These are phyloP conservation scores for Galaxias olidus DNA, from an alignment of 2,797 vertebrate genomes.

Conservation along the genomic window DNA sequence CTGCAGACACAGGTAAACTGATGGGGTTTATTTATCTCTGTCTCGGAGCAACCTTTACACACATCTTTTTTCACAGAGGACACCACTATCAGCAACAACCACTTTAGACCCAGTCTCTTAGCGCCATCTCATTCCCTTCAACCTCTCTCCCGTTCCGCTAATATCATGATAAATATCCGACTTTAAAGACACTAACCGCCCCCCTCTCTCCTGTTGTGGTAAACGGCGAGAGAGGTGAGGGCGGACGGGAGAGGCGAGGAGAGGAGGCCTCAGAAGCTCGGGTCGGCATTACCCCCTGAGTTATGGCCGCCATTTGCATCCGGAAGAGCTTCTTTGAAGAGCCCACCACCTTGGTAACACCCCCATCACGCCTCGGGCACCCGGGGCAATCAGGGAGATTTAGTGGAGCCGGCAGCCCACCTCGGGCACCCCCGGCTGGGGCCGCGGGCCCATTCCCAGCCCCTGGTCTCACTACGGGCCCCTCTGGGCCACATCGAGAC, in stretches of 20 bases:
- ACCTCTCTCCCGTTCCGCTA: slow-evolving; percentile 15
- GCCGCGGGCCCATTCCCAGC: slow-evolving; percentile 69
- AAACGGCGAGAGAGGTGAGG: slow-evolving; percentile 85
- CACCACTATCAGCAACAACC: not conserved
- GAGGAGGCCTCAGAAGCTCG: slow-evolving; percentile 80
- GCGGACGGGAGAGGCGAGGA: slow-evolving; percentile 49
- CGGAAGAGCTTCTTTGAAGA: slow-evolving; percentile 91
- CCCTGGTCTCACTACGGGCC: slow-evolving; percentile 74
- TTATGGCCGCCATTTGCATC: slow-evolving; percentile 95
- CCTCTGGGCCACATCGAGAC: slow-evolving; percentile 80
- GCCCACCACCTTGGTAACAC: slow-evolving; percentile 82
- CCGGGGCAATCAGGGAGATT: slow-evolving; percentile 82
- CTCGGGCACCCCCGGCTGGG: slow-evolving; percentile 66
- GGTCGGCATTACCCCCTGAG: slow-evolving; percentile 93
- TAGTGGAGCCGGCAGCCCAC: slow-evolving; percentile 75
- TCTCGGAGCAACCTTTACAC: too few species aligned
- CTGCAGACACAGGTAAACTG: too few species aligned
- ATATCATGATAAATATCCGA: slow-evolving; percentile 65
- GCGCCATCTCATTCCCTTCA: slow-evolving; percentile 26
- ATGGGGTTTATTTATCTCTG: too few species aligned
- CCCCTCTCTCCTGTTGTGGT: slow-evolving; percentile 60
- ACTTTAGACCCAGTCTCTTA: slow-evolving; percentile 2
- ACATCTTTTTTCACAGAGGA: slow-evolving; percentile 8
- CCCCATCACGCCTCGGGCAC: slow-evolving; percentile 68
- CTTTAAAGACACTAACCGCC: slow-evolving; percentile 69